Evolutionary conservation across 2,797 vertebrate species (phyloP).

Genomic region (Anguilla pacifica): DNA sequence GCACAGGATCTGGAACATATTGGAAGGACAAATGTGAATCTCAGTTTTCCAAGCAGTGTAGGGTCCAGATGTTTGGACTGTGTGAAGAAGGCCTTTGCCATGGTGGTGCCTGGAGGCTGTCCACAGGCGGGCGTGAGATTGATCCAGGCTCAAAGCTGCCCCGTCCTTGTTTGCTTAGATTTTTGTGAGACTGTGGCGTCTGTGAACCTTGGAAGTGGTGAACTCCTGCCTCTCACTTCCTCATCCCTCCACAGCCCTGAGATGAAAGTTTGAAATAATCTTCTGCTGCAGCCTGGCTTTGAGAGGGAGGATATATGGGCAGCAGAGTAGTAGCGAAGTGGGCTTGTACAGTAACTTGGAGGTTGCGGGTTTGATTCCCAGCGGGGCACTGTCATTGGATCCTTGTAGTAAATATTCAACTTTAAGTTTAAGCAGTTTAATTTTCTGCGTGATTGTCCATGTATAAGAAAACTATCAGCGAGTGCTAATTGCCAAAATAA

Average conservation of each 20-base stretch:
- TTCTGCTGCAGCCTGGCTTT: constrained; percentile 45
- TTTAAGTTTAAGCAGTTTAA: too few relatives aligned
- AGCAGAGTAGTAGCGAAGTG: not conserved
- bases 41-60: not conserved
- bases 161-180: constrained; percentile 66
- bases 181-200: constrained; percentile 58
- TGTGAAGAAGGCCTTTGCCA: constrained; percentile 24
- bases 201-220: constrained; percentile 56
- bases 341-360: not conserved
- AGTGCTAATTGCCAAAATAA: too few relatives aligned
- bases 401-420: not conserved
- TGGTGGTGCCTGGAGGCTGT: constrained; percentile 28
- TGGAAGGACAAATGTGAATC: not conserved
- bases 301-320: not conserved
- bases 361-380: not conserved
- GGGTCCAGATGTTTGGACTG: constrained; percentile 10
- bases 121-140: constrained; percentile 21
- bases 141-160: constrained; percentile 25
- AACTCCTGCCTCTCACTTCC: constrained; percentile 38
- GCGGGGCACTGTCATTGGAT: not conserved
- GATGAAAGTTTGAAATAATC: constrained; percentile 75
- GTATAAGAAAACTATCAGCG: too few relatives aligned
- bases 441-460: too few relatives aligned
- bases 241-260: constrained; percentile 52
- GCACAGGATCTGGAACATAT: not conserved